These are phyloP conservation scores for Hydra vulgaris DNA, from an alignment of 30 jellyfish, hydroid and myxozoan genomes.

Conservation along the genomic window DNA sequence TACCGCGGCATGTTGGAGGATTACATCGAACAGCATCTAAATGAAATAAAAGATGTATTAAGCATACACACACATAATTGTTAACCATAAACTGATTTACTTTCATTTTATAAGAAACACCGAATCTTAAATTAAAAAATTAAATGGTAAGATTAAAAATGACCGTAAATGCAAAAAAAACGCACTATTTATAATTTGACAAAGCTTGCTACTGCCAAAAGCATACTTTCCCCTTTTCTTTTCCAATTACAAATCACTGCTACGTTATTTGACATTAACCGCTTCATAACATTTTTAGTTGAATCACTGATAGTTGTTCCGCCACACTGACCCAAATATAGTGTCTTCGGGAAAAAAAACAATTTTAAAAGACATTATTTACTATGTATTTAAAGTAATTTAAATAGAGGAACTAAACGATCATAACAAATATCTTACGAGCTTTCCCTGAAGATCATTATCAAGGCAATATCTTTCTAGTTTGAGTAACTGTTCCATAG, in stretches of 20 bases:
- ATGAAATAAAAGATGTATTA: background rate
- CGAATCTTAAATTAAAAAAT: background rate
- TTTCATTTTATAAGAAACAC: background rate
- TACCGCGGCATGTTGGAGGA: background rate
- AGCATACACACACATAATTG: background rate
- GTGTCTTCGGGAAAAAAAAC: background rate
- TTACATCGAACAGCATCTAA: background rate
- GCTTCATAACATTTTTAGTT: background rate
- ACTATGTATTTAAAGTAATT: background rate
- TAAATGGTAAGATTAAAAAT: background rate
- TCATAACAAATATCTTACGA: background rate
- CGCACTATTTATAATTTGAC: background rate
- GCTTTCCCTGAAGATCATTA: background rate
- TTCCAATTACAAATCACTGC: background rate
- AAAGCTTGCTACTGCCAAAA: background rate
- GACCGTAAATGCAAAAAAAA: background rate
- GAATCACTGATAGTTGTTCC: background rate
- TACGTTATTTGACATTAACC: background rate
- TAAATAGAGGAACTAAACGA: background rate
- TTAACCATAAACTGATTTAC: background rate
- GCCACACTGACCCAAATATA: background rate
- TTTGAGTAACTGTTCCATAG: background rate
- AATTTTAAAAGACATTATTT: background rate
- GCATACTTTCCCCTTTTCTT: background rate
- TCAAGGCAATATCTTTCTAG: background rate